A percentile compares a stretch with the other conserved stretches of the same genome.
These are phyloP conservation scores for Parochlus steinenii DNA, from an alignment of 2,888 invertebrate genomes.

Conservation along the genomic window DNA sequence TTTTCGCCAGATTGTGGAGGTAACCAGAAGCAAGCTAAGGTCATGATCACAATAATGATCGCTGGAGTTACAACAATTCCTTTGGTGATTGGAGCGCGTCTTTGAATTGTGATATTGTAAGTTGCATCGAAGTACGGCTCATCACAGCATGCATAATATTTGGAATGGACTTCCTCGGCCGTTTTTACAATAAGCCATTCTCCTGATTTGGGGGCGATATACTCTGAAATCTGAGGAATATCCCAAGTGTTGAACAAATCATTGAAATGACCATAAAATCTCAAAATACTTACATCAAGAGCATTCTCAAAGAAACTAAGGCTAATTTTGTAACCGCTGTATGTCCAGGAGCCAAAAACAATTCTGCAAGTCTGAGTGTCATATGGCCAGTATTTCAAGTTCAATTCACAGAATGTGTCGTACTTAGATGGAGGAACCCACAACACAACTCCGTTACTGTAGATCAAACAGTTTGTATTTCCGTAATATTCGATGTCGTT, in stretches of 20 bases:
- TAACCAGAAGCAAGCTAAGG: slow-evolving; percentile 43
- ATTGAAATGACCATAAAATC: too few species aligned
- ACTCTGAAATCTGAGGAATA: too few species aligned
- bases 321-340: slow-evolving; percentile 41
- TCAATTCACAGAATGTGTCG: slow-evolving; percentile 42
- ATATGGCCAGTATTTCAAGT: slow-evolving; percentile 56
- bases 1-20: slow-evolving; percentile 51
- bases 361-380: slow-evolving; percentile 51
- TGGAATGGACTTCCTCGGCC: slow-evolving; percentile 23
- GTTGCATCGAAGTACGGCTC: slow-evolving; percentile 38
- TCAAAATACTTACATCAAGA: slow-evolving; percentile 2
- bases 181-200: slow-evolving; percentile 31
- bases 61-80: slow-evolving; percentile 46
- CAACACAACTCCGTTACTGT: slow-evolving; percentile 34
- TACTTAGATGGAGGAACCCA: slow-evolving; percentile 57
- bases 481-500: slow-evolving; percentile 41
- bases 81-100: slow-evolving; percentile 42
- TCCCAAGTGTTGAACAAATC: too few species aligned
- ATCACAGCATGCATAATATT: slow-evolving; percentile 35
- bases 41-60: slow-evolving; percentile 40
- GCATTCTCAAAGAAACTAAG: slow-evolving; percentile 20
- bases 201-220: too few species aligned
- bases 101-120: slow-evolving; percentile 33
- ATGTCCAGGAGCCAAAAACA: slow-evolving; percentile 58
- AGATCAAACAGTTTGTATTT: slow-evolving; percentile 36